Percentiles rank a stretch among this genome's conserved stretches.
phyloP scores from a whole-genome alignment of 2,113 vertebrate genomes.

The Nannospalax galili region DNA sequence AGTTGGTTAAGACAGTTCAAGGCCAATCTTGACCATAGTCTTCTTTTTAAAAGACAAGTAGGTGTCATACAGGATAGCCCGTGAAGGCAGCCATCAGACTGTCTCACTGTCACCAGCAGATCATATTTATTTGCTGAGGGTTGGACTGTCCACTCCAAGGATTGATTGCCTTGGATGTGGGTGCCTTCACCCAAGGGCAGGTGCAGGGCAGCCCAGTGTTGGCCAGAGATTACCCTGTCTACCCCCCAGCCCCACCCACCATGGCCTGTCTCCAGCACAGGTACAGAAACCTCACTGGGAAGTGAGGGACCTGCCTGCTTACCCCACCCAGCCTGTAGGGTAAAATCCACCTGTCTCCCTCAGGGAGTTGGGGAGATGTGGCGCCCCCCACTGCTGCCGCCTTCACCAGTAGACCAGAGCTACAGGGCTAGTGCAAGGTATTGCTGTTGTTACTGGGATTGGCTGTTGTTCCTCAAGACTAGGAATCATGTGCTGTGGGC shows the following conservation, averaged over 20 bases:
- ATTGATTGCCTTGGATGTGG: neutral
- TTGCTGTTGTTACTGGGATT: neutral
- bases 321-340: neutral
- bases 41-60: neutral
- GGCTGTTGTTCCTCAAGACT: neutral
- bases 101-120: neutral
- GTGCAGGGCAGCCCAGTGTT: neutral
- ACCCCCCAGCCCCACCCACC: rapidly evolving
- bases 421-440: neutral
- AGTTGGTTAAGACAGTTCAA: conserved; percentile 9
- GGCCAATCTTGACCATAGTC: neutral
- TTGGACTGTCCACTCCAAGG: neutral
- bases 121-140: neutral
- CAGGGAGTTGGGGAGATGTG: neutral
- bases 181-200: neutral
- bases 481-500: neutral
- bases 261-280: neutral
- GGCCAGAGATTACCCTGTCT: neutral
- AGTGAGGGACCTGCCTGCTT: neutral
- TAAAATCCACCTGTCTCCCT: neutral
- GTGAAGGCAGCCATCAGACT: too few species aligned
- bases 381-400: neutral
- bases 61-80: rapidly evolving
- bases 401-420: neutral
- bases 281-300: neutral